These are phyloP conservation scores for Eupsittula cactorum DNA, from an alignment of 2,113 vertebrate species.

Conservation along the genomic window DNA sequence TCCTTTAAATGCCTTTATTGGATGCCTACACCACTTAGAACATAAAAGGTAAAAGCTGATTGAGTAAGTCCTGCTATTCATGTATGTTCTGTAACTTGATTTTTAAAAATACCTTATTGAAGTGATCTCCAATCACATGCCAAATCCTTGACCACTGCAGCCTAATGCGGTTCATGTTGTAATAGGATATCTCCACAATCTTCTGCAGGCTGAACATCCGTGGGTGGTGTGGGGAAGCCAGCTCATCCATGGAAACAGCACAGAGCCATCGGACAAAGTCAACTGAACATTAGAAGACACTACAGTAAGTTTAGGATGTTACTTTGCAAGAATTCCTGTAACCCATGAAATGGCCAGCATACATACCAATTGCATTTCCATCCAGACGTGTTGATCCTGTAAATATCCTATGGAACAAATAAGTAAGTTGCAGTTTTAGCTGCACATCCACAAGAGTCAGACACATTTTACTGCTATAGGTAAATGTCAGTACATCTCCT, in stretches of 20 bases:
- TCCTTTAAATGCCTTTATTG: neutral
- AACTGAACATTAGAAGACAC: conserved; percentile 74
- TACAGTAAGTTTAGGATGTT: neutral
- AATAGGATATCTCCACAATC: conserved; percentile 98
- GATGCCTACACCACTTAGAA: neutral
- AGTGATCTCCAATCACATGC: conserved; percentile 98
- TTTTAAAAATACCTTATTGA: conserved; percentile 87
- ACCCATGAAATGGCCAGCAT: neutral
- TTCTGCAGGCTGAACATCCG: conserved; percentile 99
- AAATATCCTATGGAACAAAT: conserved; percentile 85
- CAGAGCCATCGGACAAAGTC: conserved; percentile 98
- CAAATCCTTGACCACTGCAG: conserved; percentile 98
- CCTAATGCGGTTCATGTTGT: conserved; percentile 98
- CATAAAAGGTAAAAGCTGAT: neutral
- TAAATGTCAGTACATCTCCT: neutral
- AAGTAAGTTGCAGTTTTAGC: neutral
- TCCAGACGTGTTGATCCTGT: conserved; percentile 95
- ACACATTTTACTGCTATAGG: neutral
- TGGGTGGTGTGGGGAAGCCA: conserved; percentile 92
- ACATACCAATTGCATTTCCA: conserved; percentile 94
- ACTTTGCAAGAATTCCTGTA: neutral
- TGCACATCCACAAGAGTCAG: rapidly evolving
- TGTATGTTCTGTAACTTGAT: neutral
- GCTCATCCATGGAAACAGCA: conserved; percentile 96
- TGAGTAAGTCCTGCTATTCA: neutral